Evolutionary conservation across 2,797 vertebrate species (phyloP).

Genomic region (Sebastes nivosus): DNA sequence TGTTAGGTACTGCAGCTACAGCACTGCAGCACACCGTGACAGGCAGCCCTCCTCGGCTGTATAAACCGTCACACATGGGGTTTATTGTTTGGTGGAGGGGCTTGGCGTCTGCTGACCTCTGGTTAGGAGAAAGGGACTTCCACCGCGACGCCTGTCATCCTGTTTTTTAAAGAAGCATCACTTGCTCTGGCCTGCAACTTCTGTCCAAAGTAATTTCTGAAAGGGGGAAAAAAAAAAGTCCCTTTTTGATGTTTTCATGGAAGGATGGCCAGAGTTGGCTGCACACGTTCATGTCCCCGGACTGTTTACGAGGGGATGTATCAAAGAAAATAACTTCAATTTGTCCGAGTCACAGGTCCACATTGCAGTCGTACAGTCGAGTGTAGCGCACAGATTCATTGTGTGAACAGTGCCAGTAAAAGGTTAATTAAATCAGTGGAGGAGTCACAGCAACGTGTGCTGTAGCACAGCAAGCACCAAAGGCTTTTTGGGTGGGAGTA

Average conservation of each 20-base stretch:
- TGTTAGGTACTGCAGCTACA: conserved; percentile 58
- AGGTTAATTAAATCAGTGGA: conserved; percentile 79
- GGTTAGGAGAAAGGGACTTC: conserved; percentile 34
- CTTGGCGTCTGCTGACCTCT: conserved; percentile 49
- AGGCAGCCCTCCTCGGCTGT: conserved; percentile 50
- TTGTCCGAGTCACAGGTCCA: conserved; percentile 44
- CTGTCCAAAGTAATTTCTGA: conserved; percentile 29
- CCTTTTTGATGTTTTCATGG: conserved; percentile 41
- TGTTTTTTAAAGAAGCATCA: conserved; percentile 39
- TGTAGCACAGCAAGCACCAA: conserved; percentile 68
- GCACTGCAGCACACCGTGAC: conserved; percentile 57
- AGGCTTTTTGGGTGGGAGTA: conserved; percentile 69
- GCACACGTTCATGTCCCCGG: not conserved
- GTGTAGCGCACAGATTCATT: conserved; percentile 45
- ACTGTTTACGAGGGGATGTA: conserved; percentile 17
- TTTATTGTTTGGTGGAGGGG: conserved; percentile 38
- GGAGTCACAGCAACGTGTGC: conserved; percentile 65
- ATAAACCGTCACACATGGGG: conserved; percentile 44
- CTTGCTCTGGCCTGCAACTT: conserved; percentile 37
- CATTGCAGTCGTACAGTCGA: conserved; percentile 30
- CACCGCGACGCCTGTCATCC: conserved; percentile 48
- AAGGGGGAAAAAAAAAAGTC: not conserved
- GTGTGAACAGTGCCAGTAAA: conserved; percentile 61
- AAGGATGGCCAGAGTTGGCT: not conserved
- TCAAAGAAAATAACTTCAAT: conserved; percentile 42